Conservation (phyloP, 2,113 vertebrate genomes). For the Callionymus lyra region DNA sequence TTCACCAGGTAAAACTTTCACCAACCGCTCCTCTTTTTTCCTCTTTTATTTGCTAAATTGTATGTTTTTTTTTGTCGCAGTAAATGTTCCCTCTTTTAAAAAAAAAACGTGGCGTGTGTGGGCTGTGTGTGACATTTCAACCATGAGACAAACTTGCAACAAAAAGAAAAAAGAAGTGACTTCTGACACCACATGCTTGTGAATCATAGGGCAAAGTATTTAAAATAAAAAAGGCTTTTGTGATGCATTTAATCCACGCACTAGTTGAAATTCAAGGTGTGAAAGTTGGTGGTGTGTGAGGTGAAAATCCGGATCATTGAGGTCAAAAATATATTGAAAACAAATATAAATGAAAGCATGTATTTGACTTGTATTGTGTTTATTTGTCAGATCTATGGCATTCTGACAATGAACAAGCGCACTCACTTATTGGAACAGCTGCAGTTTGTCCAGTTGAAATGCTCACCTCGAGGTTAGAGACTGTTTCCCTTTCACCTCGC, state of each 20-base stretch:
- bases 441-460: conserved; percentile 79
- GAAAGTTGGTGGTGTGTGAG: too few relatives aligned
- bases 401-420: conserved; percentile 77
- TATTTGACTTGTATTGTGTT: conserved; percentile 50
- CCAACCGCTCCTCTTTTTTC: background rate
- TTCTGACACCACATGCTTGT: conserved; percentile 16
- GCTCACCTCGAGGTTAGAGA: conserved; percentile 75
- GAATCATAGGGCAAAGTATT: conserved; percentile 3
- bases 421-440: conserved; percentile 77
- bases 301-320: too few relatives aligned
- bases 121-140: conserved; percentile 25
- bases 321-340: conserved; percentile 10
- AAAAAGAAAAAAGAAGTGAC: conserved; percentile 29
- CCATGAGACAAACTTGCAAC: conserved; percentile 17
- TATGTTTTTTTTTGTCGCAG: too few relatives aligned
- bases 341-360: conserved; percentile 7
- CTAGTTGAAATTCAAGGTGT: too few relatives aligned
- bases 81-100: background rate
- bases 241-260: too few relatives aligned
- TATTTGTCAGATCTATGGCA: conserved; percentile 78
- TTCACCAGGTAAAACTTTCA: conserved; percentile 73
- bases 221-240: background rate
- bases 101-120: background rate
- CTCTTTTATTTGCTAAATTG: conserved; percentile 4
- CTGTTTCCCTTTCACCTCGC: conserved; percentile 54